Conservation (phyloP, 2,888 invertebrate species). For the Sepioteuthis lessoniana region DNA sequence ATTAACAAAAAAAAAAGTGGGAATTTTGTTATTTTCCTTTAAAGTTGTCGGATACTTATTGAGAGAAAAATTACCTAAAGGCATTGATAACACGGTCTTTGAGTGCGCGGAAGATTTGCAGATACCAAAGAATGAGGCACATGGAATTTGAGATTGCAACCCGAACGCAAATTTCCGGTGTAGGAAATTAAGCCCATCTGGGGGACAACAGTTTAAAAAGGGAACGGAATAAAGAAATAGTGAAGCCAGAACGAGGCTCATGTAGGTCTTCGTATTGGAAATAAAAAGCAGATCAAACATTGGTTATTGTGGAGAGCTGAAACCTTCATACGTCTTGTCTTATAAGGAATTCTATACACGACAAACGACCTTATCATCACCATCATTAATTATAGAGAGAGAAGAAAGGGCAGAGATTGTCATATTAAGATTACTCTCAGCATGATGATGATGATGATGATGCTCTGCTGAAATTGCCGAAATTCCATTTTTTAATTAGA, state of each 20-base stretch:
- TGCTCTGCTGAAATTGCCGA: no score
- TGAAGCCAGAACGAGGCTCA: background rate
- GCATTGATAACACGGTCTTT: background rate
- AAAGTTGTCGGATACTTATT: background rate
- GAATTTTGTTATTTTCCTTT: background rate
- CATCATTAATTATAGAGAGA: background rate
- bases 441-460: no score
- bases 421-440: no score
- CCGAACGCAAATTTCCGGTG: background rate
- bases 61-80: background rate
- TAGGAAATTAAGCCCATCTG: background rate
- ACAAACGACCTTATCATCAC: background rate
- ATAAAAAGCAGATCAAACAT: background rate
- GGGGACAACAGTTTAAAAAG: constrained; percentile 25
- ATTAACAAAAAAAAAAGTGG: background rate
- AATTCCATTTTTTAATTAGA: no score
- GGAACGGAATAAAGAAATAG: background rate
- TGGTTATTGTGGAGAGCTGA: background rate
- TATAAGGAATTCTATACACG: background rate
- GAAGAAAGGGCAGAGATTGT: no score
- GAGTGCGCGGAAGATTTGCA: background rate
- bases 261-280: background rate
- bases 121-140: background rate
- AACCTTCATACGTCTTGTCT: background rate
- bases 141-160: background rate